These are phyloP conservation scores for Chrysodeixis includens DNA, from an alignment of 2,888 invertebrate species.

Conservation along the genomic window DNA sequence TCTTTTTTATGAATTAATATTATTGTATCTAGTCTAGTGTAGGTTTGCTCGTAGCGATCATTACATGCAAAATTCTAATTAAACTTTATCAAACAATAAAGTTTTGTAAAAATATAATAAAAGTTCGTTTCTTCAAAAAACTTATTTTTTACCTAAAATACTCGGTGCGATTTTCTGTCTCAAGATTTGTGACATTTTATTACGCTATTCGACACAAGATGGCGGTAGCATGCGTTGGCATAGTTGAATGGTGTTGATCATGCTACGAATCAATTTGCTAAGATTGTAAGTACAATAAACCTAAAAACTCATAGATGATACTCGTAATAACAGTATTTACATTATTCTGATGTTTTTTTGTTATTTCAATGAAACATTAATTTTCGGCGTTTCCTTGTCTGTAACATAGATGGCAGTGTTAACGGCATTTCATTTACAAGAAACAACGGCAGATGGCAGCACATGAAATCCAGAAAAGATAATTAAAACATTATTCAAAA, in stretches of 20 bases:
- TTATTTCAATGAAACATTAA: not conserved
- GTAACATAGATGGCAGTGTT: conserved; percentile 26
- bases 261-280: not conserved
- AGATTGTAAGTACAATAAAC: not conserved
- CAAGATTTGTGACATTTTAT: not conserved
- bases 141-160: not conserved
- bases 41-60: no score
- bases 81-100: no score
- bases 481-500: not conserved
- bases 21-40: no score
- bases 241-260: no score
- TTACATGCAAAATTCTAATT: no score
- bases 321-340: not conserved
- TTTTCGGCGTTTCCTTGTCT: not conserved
- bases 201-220: conserved; percentile 53
- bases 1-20: no score
- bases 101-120: no score
- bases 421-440: not conserved
- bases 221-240: conserved; percentile 23
- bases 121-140: no score
- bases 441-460: conserved; percentile 31
- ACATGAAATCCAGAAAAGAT: conserved; percentile 4
- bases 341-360: not conserved
- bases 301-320: not conserved
- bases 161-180: not conserved